Percentiles rank a stretch among this genome's conserved stretches.
These are phyloP conservation scores for Cepaea hortensis DNA, from an alignment of 2,888 invertebrate species.

Conservation along the genomic window DNA sequence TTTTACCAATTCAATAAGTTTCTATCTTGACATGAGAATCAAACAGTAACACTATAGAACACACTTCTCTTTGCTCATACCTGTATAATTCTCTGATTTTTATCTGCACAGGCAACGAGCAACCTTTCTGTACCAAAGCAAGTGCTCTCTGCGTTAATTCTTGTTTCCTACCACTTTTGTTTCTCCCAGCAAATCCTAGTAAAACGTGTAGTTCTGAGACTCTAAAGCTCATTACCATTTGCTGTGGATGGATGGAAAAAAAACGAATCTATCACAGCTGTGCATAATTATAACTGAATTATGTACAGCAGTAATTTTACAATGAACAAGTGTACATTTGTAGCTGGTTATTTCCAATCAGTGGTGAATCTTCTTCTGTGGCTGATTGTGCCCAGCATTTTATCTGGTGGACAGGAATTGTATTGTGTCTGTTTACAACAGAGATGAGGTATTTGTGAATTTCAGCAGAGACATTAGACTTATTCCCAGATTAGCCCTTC, in stretches of 20 bases:
- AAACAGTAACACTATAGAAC: neutral
- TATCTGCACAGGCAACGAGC: constrained; percentile 81
- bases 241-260: constrained; percentile 65
- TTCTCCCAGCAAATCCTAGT: constrained; percentile 86
- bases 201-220: constrained; percentile 90
- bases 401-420: too few relatives aligned
- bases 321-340: too few relatives aligned
- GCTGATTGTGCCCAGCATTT: too few relatives aligned
- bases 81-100: constrained; percentile 84
- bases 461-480: too few relatives aligned
- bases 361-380: too few relatives aligned
- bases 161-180: constrained; percentile 87
- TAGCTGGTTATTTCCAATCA: too few relatives aligned
- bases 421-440: too few relatives aligned
- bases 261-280: neutral
- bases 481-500: too few relatives aligned
- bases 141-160: constrained; percentile 86
- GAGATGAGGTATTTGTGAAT: too few relatives aligned
- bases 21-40: neutral
- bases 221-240: constrained; percentile 84
- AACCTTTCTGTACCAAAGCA: constrained; percentile 82
- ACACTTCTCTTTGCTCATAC: constrained; percentile 61
- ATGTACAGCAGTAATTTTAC: too few relatives aligned
- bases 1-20: neutral
- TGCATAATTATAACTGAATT: too few relatives aligned